These are phyloP conservation scores for Dysdera silvatica DNA, from an alignment of 1,140 invertebrate species.

Conservation along the genomic window DNA sequence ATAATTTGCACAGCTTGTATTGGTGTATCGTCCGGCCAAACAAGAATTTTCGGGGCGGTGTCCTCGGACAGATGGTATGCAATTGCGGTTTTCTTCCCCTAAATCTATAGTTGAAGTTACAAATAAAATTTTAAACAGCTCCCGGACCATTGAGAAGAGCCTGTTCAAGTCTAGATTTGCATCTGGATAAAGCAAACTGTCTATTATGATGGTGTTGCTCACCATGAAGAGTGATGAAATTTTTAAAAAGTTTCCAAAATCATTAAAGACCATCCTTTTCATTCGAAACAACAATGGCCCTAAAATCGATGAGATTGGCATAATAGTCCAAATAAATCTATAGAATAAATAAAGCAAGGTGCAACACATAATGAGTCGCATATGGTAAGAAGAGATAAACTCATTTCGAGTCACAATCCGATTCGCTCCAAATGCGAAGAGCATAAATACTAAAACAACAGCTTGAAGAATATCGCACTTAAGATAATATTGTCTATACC, in stretches of 20 bases:
- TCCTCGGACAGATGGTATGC: too few relatives aligned
- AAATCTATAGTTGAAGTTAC: slow-evolving; percentile 43
- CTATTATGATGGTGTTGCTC: slow-evolving; percentile 42
- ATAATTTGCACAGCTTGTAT: slow-evolving; percentile 37
- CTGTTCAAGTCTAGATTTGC: slow-evolving; percentile 36
- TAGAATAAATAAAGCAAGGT: slow-evolving; percentile 45
- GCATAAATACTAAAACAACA: too few relatives aligned
- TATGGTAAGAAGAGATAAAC: slow-evolving; percentile 27
- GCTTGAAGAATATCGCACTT: too few relatives aligned
- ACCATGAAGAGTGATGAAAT: slow-evolving; percentile 43
- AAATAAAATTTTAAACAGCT: too few relatives aligned
- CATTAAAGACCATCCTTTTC: slow-evolving; percentile 43
- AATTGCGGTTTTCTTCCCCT: background rate
- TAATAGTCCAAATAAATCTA: slow-evolving; percentile 41
- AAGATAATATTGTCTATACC: too few relatives aligned
- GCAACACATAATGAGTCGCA: slow-evolving; percentile 32
- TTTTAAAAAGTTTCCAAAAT: slow-evolving; percentile 43
- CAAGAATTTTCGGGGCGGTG: slow-evolving; percentile 4
- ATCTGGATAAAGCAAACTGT: slow-evolving; percentile 43
- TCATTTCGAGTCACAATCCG: slow-evolving; percentile 2
- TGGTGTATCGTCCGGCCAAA: slow-evolving; percentile 4
- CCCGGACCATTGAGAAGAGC: slow-evolving; percentile 37
- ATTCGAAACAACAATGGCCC: slow-evolving; percentile 45
- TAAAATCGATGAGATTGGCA: slow-evolving; percentile 45
- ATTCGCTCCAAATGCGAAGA: background rate